Conservation (phyloP, 2,888 invertebrate genomes). For the Amaurobius ferox region DNA sequence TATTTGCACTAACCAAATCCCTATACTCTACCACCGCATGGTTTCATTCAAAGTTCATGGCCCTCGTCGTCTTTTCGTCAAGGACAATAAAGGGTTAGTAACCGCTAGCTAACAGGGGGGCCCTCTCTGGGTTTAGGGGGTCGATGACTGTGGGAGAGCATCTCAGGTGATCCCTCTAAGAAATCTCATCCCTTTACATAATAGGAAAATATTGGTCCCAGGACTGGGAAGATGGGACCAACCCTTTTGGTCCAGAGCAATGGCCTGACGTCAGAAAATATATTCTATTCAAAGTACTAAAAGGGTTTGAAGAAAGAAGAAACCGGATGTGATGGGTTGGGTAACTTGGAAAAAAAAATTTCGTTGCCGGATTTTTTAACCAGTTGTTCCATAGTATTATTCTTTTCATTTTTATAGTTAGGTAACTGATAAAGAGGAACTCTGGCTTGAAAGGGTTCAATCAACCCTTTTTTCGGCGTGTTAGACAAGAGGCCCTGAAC, state of each 20-base stretch:
- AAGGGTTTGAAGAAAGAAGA: conserved; percentile 28
- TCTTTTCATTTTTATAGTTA: conserved; percentile 41
- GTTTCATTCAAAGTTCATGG: conserved; percentile 48
- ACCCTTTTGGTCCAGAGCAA: conserved; percentile 42
- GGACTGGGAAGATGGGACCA: conserved; percentile 29
- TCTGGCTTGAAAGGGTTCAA: conserved; percentile 33
- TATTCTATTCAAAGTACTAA: conserved; percentile 24
- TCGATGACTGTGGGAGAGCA: conserved; percentile 49
- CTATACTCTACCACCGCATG: conserved; percentile 37
- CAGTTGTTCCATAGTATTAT: conserved; percentile 43
- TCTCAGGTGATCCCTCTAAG: conserved; percentile 44
- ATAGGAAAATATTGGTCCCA: conserved; percentile 14
- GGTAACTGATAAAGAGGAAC: conserved; percentile 53
- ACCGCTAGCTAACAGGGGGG: conserved; percentile 28
- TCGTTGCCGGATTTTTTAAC: conserved; percentile 27
- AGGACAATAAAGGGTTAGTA: conserved; percentile 64
- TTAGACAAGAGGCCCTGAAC: not conserved
- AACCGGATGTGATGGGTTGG: conserved; percentile 59
- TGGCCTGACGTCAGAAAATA: conserved; percentile 53
- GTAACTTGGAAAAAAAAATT: conserved; percentile 29
- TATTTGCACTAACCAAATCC: conserved; percentile 65
- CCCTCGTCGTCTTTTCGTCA: conserved; percentile 27
- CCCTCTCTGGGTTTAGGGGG: conserved; percentile 23
- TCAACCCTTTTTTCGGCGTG: conserved; percentile 37
- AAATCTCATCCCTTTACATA: conserved; percentile 23